A percentile compares a stretch with the other conserved stretches of the same genome.
These are phyloP conservation scores for Oenanthe melanoleuca DNA, from an alignment of 2,113 vertebrate species.

Conservation along the genomic window DNA sequence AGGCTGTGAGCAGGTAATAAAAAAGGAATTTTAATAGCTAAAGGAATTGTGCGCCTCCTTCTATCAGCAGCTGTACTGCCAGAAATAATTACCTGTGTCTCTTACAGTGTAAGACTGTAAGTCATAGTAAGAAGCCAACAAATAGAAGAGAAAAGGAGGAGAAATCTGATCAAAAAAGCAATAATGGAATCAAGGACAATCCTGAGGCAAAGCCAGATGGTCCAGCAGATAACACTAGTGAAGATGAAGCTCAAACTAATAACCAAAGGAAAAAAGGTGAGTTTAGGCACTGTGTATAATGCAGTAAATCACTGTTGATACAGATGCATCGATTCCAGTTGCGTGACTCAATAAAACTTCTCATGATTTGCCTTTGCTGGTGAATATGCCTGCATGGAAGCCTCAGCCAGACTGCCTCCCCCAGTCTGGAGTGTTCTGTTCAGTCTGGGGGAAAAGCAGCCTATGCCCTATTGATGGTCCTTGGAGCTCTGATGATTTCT, in stretches of 20 bases:
- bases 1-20: background rate
- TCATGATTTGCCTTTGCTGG: background rate
- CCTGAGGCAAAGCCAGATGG: constrained; percentile 76
- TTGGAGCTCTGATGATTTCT: background rate
- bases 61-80: background rate
- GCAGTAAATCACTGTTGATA: background rate
- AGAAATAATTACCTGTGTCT: constrained; percentile 50
- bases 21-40: background rate
- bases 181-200: constrained; percentile 88
- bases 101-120: constrained; percentile 81
- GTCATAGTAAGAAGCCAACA: constrained; percentile 79
- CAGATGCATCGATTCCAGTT: background rate
- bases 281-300: background rate
- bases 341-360: background rate
- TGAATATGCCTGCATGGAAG: background rate
- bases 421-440: background rate
- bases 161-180: constrained; percentile 81
- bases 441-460: background rate
- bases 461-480: fast-evolving
- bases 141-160: constrained; percentile 81
- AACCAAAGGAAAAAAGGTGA: constrained; percentile 86
- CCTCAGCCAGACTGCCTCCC: background rate
- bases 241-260: constrained; percentile 78
- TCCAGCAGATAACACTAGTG: constrained; percentile 70
- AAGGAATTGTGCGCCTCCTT: background rate